Conservation (phyloP, 2,113 vertebrate genomes). For the Serinus canaria region DNA sequence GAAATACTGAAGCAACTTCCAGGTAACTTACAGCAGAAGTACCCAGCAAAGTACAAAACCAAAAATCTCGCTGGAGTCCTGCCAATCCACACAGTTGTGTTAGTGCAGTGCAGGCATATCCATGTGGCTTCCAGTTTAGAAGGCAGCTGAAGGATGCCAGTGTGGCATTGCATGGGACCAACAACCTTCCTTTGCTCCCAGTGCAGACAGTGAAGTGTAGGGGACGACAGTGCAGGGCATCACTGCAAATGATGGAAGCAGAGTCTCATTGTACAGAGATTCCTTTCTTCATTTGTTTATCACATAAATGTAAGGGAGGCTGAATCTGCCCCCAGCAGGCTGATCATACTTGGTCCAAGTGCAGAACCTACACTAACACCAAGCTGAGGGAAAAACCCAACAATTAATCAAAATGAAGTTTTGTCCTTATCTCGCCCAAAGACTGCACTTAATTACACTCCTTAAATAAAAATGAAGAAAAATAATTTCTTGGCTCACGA, state of each 20-base stretch:
- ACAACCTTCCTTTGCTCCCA: neutral
- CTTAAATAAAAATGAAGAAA: neutral
- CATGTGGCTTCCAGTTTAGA: neutral
- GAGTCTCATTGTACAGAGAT: neutral
- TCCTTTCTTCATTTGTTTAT: neutral
- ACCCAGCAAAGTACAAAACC: neutral
- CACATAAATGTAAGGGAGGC: neutral
- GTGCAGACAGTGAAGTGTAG: neutral
- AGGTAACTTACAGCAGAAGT: neutral
- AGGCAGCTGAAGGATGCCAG: neutral
- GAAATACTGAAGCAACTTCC: neutral
- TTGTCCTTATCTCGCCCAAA: neutral
- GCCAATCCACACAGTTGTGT: neutral
- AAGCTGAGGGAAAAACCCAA: neutral
- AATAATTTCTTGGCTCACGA: neutral
- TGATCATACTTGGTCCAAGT: neutral
- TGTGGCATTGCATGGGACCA: neutral
- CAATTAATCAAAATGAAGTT: neutral
- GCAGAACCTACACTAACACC: neutral
- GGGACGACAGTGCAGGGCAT: neutral
- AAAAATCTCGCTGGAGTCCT: neutral
- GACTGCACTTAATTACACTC: neutral
- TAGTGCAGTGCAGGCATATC: neutral
- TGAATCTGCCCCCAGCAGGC: neutral
- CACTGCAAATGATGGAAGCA: fast-evolving